These are phyloP conservation scores for Mesoclemmys tuberculata DNA, from an alignment of 2,113 vertebrate genomes.

Conservation along the genomic window DNA sequence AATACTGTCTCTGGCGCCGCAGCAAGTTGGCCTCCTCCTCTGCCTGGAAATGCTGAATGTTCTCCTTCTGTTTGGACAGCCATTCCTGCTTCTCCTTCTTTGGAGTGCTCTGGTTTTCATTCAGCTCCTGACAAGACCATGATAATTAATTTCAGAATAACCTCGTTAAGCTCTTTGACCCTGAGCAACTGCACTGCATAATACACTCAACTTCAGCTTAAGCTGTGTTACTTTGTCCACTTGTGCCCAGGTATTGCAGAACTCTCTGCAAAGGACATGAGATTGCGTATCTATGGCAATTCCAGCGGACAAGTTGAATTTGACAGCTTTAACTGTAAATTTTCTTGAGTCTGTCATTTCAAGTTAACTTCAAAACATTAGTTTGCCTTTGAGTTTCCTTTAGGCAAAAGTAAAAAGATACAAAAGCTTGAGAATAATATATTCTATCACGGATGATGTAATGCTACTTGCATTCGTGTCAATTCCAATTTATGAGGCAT, in stretches of 20 bases:
- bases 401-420: background rate
- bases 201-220: background rate
- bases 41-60: conserved; percentile 98
- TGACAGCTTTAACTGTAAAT: background rate
- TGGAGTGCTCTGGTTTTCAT: conserved; percentile 98
- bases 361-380: background rate
- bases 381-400: background rate
- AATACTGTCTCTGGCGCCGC: conserved; percentile 93
- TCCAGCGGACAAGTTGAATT: background rate
- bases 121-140: conserved; percentile 86
- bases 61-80: conserved; percentile 98
- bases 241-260: background rate
- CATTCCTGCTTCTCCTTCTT: conserved; percentile 99
- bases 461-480: background rate
- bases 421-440: background rate
- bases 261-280: background rate
- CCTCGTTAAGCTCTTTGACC: conserved; percentile 2
- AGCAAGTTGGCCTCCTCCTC: conserved; percentile 97
- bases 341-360: background rate
- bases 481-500: background rate
- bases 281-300: background rate
- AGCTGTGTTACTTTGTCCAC: background rate
- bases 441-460: background rate
- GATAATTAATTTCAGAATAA: conserved; percentile 41
- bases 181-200: background rate